Percentiles rank a stretch among this genome's conserved stretches.
These are phyloP conservation scores for Coptodon bakossiorum DNA, from an alignment of 2,113 vertebrate genomes.

Conservation along the genomic window DNA sequence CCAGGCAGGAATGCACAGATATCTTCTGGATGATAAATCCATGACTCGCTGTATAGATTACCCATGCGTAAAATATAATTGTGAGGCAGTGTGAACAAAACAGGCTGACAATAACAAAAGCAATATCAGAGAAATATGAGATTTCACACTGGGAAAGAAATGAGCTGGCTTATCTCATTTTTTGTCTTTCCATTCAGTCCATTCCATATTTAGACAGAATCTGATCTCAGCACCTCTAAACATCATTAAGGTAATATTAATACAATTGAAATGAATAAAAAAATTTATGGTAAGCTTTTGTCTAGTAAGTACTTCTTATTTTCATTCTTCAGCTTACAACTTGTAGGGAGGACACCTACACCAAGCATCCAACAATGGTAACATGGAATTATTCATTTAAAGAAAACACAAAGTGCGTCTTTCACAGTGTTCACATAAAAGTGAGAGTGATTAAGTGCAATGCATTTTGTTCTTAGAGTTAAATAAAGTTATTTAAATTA, in stretches of 20 bases:
- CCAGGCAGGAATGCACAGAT: background rate
- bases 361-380: background rate
- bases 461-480: background rate
- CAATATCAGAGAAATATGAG: background rate
- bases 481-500: background rate
- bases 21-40: background rate
- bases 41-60: background rate
- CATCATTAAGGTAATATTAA: constrained; percentile 41
- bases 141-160: background rate
- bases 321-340: background rate
- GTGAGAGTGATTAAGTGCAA: background rate
- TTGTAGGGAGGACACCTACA: background rate
- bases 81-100: background rate
- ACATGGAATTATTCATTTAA: background rate
- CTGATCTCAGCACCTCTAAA: background rate
- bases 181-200: background rate
- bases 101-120: background rate
- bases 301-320: background rate
- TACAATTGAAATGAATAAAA: background rate
- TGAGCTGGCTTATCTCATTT: background rate
- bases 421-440: background rate
- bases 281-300: background rate
- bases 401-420: background rate
- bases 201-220: background rate
- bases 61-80: background rate